phyloP scores from a whole-genome alignment of 1,140 invertebrate genomes.

The Anagrus nilaparvatae region DNA sequence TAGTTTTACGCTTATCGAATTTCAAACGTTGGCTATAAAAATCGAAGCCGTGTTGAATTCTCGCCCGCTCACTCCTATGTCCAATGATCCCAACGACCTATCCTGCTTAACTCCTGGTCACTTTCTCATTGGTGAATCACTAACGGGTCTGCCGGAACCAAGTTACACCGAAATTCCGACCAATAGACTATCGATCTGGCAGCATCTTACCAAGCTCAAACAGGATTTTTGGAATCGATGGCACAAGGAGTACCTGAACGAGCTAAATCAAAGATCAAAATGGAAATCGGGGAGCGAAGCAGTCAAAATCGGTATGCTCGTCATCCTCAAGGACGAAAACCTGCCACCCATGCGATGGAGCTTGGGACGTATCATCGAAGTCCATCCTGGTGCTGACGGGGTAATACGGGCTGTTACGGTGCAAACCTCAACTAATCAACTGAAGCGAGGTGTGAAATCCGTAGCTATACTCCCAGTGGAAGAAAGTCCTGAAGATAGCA shows the following conservation, averaged over 20 bases:
- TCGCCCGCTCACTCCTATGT: slow-evolving; percentile 8
- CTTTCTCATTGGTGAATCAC: slow-evolving; percentile 18
- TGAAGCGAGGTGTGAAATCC: no score
- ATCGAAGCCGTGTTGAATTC: slow-evolving; percentile 9
- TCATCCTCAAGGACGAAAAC: slow-evolving; percentile 30
- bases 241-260: slow-evolving; percentile 20
- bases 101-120: slow-evolving; percentile 18
- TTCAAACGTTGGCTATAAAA: slow-evolving; percentile 1
- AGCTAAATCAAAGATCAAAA: slow-evolving; percentile 24
- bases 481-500: no score
- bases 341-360: slow-evolving; percentile 27
- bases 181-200: slow-evolving; percentile 8
- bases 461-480: no score
- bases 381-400: slow-evolving; percentile 14
- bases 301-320: slow-evolving; percentile 24
- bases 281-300: slow-evolving; percentile 19
- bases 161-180: background rate
- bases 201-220: slow-evolving; percentile 14
- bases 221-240: slow-evolving; percentile 27
- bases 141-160: slow-evolving; percentile 2
- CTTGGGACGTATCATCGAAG: slow-evolving; percentile 10
- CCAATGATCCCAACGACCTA: slow-evolving; percentile 12
- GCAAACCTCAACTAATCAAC: no score
- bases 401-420: slow-evolving; percentile 14
- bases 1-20: slow-evolving; percentile 4